Base-by-base conservation (phyloP, 2,888 invertebrate species). In the Augochlorella aurata region DNA sequence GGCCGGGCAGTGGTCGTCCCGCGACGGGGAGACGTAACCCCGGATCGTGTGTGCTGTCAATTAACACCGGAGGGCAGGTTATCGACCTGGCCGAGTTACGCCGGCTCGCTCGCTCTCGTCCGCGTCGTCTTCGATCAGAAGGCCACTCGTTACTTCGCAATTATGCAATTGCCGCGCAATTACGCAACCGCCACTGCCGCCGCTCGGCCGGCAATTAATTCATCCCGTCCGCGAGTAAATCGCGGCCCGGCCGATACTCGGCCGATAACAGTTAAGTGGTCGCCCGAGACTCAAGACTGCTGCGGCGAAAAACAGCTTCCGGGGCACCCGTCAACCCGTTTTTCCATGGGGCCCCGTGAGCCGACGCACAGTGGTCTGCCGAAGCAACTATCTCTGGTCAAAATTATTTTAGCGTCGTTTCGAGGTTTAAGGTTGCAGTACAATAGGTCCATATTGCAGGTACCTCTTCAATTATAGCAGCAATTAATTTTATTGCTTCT, bases 1-100 rank as follows among this genome's bases (percentile, higher is more conserved):
- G 58, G n/a, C 29, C 2, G 38, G 61, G 54, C 18, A 7, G 54
- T 4, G 5, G 5, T 58, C 24, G 24, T 58, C 14, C 24, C 14
- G 24, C 5, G 5, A 38, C 38, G 12, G 1, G 5, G 49, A 45
- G 29, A 63, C 49, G 72, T 49, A 75, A 72, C 50, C 47, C 29
- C 21, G 83, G 83, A 69, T 67, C 61, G 83, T 71, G 83, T 63
- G 63, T 61, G 24, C 54, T 70, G 83, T 83, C 79, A 83, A 84
- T 84, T 84, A 83, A 76, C 79, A 79, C 79, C 38, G 47, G 65
- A 21, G 29, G 49, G n/a, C 72, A 45, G 83, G 84, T 84, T 77
- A 84, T 84, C 84, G 83, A 83, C 78, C 83, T 75, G 78, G 78
- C 74, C 77, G 83, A 77, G 82, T 83, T 83, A 82, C 82, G 69